These are phyloP conservation scores for Stenoptilia bipunctidactyla DNA, from an alignment of 2,888 invertebrate species.

Conservation along the genomic window DNA sequence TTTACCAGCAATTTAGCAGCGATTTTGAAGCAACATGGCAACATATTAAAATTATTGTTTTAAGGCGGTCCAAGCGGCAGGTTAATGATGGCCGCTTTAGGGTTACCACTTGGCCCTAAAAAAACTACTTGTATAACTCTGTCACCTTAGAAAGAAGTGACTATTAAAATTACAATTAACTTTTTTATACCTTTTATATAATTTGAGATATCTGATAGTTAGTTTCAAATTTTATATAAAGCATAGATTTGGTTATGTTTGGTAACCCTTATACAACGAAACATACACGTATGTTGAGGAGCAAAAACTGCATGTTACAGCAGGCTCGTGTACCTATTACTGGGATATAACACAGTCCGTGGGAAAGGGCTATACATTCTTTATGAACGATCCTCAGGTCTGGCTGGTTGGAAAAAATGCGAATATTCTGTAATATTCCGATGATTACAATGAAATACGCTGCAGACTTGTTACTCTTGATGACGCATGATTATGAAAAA, in stretches of 20 bases:
- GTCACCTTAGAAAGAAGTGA: too few relatives aligned
- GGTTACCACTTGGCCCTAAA: too few relatives aligned
- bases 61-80: background rate
- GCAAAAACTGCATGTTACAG: slow-evolving; percentile 29
- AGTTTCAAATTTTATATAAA: too few relatives aligned
- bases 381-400: slow-evolving; percentile 18
- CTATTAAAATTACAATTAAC: too few relatives aligned
- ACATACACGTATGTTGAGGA: slow-evolving; percentile 20
- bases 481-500: background rate
- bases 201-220: too few relatives aligned
- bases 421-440: background rate
- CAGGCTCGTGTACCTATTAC: slow-evolving; percentile 43
- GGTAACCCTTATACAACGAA: slow-evolving; percentile 1
- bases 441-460: background rate
- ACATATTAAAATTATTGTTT: background rate
- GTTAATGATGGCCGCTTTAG: too few relatives aligned
- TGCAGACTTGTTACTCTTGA: background rate
- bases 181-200: too few relatives aligned
- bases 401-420: slow-evolving; percentile 21
- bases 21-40: background rate
- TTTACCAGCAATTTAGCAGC: slow-evolving; percentile 1
- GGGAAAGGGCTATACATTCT: slow-evolving; percentile 30
- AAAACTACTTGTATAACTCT: too few relatives aligned
- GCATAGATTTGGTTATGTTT: too few relatives aligned
- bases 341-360: slow-evolving; percentile 36